phyloP scores from a whole-genome alignment of 1,140 invertebrate species.

The Sweltsa coloradensis region DNA sequence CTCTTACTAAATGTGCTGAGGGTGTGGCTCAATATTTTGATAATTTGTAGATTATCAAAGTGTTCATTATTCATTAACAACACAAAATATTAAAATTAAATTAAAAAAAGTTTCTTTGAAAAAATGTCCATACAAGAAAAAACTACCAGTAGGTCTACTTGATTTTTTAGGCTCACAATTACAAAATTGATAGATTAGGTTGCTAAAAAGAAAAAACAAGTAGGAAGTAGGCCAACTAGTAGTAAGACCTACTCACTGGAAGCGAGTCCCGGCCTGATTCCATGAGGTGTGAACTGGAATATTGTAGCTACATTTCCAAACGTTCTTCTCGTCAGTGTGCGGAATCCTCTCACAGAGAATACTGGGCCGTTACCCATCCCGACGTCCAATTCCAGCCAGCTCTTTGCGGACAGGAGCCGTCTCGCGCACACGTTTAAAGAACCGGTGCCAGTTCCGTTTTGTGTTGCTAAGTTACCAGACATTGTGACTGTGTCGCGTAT shows the following conservation, averaged over 20 bases:
- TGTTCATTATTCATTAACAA: too few species aligned
- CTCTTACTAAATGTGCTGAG: too few species aligned
- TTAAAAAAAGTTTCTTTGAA: too few species aligned
- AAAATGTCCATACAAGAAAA: too few species aligned
- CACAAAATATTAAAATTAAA: too few species aligned
- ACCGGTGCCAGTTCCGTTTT: slow-evolving; percentile 75
- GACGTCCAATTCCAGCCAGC: slow-evolving; percentile 71
- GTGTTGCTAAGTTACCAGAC: slow-evolving; percentile 65
- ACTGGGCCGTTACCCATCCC: slow-evolving; percentile 67
- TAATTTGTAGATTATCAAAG: too few species aligned
- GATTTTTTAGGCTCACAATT: too few species aligned
- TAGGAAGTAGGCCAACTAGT: too few species aligned
- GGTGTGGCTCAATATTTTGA: too few species aligned
- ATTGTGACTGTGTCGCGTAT: slow-evolving; percentile 67
- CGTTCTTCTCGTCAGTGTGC: slow-evolving; percentile 51
- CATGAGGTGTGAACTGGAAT: slow-evolving; percentile 55
- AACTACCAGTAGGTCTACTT: too few species aligned
- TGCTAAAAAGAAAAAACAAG: too few species aligned
- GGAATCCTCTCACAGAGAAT: slow-evolving; percentile 58
- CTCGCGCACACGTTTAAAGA: slow-evolving; percentile 60
- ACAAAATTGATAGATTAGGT: too few species aligned
- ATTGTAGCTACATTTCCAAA: slow-evolving; percentile 58
- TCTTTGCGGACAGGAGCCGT: slow-evolving; percentile 62
- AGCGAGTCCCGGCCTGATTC: slow-evolving; percentile 54
- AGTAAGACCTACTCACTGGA: slow-evolving; percentile 48